Evolutionary conservation across 2,888 invertebrate species (phyloP), one percentile per base, ranked within the genome.

Genomic region (Brachynemurus nebulosus): DNA sequence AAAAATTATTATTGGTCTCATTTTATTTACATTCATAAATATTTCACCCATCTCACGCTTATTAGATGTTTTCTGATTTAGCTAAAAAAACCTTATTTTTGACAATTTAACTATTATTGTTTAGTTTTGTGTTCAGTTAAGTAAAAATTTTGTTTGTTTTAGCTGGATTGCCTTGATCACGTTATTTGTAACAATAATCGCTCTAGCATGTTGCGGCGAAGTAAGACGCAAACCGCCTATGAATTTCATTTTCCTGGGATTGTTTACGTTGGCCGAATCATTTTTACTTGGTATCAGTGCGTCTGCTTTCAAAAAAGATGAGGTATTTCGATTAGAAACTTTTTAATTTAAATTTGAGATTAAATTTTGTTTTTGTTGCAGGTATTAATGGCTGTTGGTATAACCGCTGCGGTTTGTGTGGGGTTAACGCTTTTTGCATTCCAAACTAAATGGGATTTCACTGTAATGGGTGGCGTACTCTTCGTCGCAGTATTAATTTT

Each of bases 371-470:
- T 48, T 48, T 40, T 7, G 45, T 57, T 57, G 0, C 65, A 81
- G 74, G 86, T 88, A 6, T 60, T 92, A 57, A 74, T 91, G 70
- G 95, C 93, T 0, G 85, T 85, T n/a, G 91, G 89, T 1, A 80
- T 93, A 44, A 91, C 91, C n/a, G 79, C 86, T 11, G 83, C 78
- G 0, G 80, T 95, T 19, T 84, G 86, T 50, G 66, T 95, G 11
- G 84, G 78, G 1, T 68, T 96, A 46, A 95, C 93, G 0, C 54
- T 93, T 41, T 95, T 95, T 67, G 91, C 95, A 4, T 81, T 93
- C 66, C 95, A 95, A 66, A 93, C 93, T 1, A 91, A 84, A 61
- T 80, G 73, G 65, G 88, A 89, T 65, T 89, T 89, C 60, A 89
- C 88, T 1, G 71, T 76, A 50, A 73, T 80, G 68, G 82, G 86